These are phyloP conservation scores for Poeciliopsis retropinna DNA, from an alignment of 2,113 vertebrate genomes.

Conservation along the genomic window DNA sequence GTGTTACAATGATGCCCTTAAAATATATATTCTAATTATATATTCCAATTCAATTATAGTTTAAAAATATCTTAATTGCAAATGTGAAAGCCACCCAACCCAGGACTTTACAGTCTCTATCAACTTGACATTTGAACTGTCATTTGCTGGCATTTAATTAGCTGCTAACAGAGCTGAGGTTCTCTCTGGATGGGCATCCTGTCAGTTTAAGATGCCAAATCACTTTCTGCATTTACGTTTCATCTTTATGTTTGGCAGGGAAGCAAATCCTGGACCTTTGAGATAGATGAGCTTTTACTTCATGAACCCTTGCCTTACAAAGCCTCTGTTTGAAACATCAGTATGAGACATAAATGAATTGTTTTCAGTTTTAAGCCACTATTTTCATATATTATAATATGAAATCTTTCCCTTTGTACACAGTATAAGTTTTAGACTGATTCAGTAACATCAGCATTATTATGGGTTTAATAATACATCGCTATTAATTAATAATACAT, in stretches of 20 bases:
- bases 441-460: background rate
- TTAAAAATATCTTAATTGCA: background rate
- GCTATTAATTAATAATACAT: no score
- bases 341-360: background rate
- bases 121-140: conserved; percentile 41
- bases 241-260: conserved; percentile 7
- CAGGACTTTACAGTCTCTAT: conserved; percentile 9
- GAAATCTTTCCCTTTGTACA: background rate
- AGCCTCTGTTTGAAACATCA: background rate
- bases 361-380: background rate
- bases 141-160: conserved; percentile 43
- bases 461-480: no score
- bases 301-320: background rate
- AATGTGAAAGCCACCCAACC: no score
- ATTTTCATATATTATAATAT: background rate
- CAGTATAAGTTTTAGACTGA: background rate
- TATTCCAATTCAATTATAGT: no score
- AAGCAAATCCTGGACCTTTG: conserved; percentile 12
- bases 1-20: no score
- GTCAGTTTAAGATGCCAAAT: conserved; percentile 17
- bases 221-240: conserved; percentile 12
- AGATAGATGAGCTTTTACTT: background rate
- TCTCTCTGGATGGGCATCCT: conserved; percentile 7
- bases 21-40: no score
- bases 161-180: conserved; percentile 16